These are phyloP conservation scores for Falco berigora DNA, from an alignment of 2,797 vertebrate species.

Conservation along the genomic window DNA sequence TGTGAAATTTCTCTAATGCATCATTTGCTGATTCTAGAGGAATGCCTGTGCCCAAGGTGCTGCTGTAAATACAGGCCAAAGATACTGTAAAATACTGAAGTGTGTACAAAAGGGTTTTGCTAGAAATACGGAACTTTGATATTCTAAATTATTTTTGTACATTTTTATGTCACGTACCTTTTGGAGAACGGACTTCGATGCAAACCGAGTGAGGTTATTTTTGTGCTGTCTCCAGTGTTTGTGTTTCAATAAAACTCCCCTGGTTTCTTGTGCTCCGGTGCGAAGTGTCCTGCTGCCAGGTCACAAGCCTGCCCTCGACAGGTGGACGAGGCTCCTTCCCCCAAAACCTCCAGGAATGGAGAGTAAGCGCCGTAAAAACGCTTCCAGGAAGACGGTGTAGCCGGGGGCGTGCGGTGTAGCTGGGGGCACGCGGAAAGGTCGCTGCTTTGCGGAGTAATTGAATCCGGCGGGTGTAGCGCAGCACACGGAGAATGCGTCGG, in stretches of 20 bases:
- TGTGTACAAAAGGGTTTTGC: background rate
- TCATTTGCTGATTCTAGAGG: background rate
- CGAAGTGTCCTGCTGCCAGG: fast-evolving
- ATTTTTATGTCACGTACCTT: background rate
- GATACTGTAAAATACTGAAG: background rate
- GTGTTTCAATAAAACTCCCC: constrained; percentile 62
- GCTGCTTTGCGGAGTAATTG: background rate
- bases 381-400: background rate
- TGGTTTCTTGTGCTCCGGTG: background rate
- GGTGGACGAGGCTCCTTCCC: background rate
- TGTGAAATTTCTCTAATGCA: background rate
- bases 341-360: fast-evolving
- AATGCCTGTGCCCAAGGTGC: fast-evolving
- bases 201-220: constrained; percentile 40
- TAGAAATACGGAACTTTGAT: background rate
- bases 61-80: background rate
- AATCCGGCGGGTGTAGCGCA: fast-evolving
- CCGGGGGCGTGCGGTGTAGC: background rate
- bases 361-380: fast-evolving
- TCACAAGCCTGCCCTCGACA: background rate
- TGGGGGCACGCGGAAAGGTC: background rate
- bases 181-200: background rate
- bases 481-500: fast-evolving
- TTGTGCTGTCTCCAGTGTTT: constrained; percentile 12
- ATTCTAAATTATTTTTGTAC: constrained; percentile 60